Percentiles rank a stretch among this genome's conserved stretches.
These are phyloP conservation scores for Leucopsar rothschildi DNA, from an alignment of 2,113 vertebrate genomes.

Conservation along the genomic window DNA sequence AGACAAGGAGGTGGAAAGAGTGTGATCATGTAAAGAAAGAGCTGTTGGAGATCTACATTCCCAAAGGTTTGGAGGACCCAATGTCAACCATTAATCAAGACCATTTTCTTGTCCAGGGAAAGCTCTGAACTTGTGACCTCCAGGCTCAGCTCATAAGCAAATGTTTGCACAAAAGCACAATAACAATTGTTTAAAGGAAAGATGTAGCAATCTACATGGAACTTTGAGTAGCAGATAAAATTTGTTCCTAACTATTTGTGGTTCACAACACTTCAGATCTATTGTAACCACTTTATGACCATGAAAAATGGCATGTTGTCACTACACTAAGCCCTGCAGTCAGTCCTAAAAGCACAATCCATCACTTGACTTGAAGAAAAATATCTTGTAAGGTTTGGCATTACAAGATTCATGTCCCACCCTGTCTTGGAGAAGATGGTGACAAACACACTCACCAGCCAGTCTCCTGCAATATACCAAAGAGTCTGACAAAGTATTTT, in stretches of 20 bases:
- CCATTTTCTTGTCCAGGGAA: background rate
- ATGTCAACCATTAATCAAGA: background rate
- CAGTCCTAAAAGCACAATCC: background rate
- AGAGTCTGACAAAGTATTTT: background rate
- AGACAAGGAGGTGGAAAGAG: background rate
- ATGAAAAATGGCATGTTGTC: conserved; percentile 27
- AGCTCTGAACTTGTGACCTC: conserved; percentile 1
- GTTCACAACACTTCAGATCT: conserved; percentile 27
- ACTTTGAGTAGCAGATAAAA: conserved; percentile 39
- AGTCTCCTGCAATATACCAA: background rate
- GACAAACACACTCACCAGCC: background rate
- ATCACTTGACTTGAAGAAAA: background rate
- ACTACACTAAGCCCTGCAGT: background rate
- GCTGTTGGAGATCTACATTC: background rate
- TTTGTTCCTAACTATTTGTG: background rate
- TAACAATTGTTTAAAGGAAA: conserved; percentile 47
- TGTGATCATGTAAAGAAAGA: background rate
- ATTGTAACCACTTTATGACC: conserved; percentile 30
- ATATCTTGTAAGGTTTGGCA: background rate
- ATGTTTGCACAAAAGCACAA: conserved; percentile 57
- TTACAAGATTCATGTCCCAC: background rate
- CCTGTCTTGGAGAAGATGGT: background rate
- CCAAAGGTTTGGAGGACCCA: background rate
- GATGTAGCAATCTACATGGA: conserved; percentile 51
- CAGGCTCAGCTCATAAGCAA: conserved; percentile 21